A percentile compares a stretch with the other conserved stretches of the same genome.
Evolutionary conservation across 2,797 vertebrate genomes (phyloP).

Genomic region (Eleutherodactylus coqui): DNA sequence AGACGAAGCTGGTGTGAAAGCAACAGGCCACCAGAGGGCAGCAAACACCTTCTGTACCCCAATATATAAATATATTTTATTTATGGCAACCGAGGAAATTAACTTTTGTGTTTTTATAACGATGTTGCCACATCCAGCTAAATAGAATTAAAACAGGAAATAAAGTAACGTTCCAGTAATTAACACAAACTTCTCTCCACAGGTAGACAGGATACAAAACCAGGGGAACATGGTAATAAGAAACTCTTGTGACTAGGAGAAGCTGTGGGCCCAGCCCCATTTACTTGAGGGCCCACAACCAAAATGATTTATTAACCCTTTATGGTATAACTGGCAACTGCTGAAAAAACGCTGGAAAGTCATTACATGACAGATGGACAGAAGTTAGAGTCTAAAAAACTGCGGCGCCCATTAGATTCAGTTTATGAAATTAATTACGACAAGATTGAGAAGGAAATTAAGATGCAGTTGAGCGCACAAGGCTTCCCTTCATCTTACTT

Average conservation of each 20-base stretch:
- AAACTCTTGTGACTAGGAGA: neutral
- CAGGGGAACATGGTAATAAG: constrained; percentile 24
- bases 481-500: constrained; percentile 74
- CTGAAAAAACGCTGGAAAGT: constrained; percentile 72
- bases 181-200: constrained; percentile 47
- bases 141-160: constrained; percentile 69
- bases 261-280: constrained; percentile 26
- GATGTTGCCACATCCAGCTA: constrained; percentile 70
- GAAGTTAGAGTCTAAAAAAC: constrained; percentile 71
- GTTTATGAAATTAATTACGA: constrained; percentile 88
- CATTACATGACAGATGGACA: constrained; percentile 83
- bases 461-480: constrained; percentile 85
- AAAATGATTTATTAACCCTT: constrained; percentile 40
- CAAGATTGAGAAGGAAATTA: constrained; percentile 86
- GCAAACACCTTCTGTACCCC: constrained; percentile 71
- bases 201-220: constrained; percentile 37
- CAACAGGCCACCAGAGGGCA: constrained; percentile 76
- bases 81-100: constrained; percentile 71
- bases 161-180: constrained; percentile 57
- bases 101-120: constrained; percentile 71
- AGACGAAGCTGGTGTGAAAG: constrained; percentile 59
- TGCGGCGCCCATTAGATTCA: constrained; percentile 82
- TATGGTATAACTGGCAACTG: neutral
- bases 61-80: constrained; percentile 50
- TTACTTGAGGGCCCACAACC: neutral